Evolutionary conservation across 2,797 vertebrate species (phyloP).

Genomic region (Dendrocincla fuliginosa): DNA sequence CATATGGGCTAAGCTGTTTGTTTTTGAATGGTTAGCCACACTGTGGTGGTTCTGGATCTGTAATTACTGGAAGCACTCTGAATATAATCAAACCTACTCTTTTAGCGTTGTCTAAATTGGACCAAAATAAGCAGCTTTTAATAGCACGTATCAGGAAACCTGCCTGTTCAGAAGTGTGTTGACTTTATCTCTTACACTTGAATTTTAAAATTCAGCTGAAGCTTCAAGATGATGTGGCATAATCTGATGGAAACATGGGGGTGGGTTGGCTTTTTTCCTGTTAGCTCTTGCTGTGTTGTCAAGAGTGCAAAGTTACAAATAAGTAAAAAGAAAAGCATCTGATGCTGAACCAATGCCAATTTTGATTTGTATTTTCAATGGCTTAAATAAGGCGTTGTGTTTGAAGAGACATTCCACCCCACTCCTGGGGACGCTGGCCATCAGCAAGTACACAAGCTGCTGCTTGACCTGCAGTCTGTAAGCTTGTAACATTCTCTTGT

Average conservation of each 20-base stretch:
- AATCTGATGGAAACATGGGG: not conserved
- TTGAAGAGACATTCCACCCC: not conserved
- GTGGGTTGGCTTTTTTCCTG: not conserved
- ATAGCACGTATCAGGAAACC: not conserved
- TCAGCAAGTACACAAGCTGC: not conserved
- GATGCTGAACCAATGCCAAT: not conserved
- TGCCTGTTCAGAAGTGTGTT: not conserved
- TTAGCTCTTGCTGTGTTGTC: not conserved
- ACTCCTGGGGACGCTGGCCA: fast-evolving
- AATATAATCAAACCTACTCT: constrained; percentile 51
- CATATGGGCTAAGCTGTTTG: constrained; percentile 46
- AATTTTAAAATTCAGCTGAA: not conserved
- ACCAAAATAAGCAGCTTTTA: constrained; percentile 11
- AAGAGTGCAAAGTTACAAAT: not conserved
- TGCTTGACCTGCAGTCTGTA: not conserved
- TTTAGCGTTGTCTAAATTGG: not conserved
- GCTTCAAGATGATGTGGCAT: not conserved
- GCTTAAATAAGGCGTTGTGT: not conserved
- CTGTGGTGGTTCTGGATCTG: not conserved
- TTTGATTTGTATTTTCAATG: not conserved
- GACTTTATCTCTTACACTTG: not conserved
- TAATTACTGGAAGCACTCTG: constrained; percentile 64
- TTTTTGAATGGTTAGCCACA: constrained; percentile 56
- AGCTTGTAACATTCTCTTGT: not conserved
- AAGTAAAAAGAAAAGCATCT: not conserved